phyloP scores from a whole-genome alignment of 2,888 invertebrate genomes.

The Tyria jacobaeae region DNA sequence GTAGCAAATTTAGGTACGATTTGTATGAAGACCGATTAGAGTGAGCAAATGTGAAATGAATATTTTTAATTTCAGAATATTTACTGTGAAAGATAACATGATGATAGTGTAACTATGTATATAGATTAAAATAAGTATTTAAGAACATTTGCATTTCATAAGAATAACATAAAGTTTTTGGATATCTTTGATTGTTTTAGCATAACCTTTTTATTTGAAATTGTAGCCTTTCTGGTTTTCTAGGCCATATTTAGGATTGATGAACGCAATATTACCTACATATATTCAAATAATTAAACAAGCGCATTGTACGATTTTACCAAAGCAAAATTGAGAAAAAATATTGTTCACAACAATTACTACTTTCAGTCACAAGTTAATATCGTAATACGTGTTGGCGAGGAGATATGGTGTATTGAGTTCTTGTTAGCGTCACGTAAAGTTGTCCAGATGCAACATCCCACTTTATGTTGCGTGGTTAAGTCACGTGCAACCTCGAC shows the following conservation, averaged over 20 bases:
- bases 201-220: too few species aligned
- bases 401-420: slow-evolving; percentile 12
- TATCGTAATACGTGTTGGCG: background rate
- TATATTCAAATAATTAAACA: too few species aligned
- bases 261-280: too few species aligned
- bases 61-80: slow-evolving; percentile 18
- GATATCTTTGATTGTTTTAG: too few species aligned
- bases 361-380: too few species aligned
- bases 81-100: slow-evolving; percentile 13
- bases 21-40: slow-evolving; percentile 24
- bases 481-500: slow-evolving; percentile 56
- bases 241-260: too few species aligned
- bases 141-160: too few species aligned
- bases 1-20: slow-evolving; percentile 13
- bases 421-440: slow-evolving; percentile 14
- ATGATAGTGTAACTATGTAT: background rate
- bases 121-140: slow-evolving; percentile 3
- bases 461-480: slow-evolving; percentile 49
- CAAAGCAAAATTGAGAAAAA: too few species aligned
- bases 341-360: too few species aligned
- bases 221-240: too few species aligned
- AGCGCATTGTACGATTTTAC: too few species aligned
- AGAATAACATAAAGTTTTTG: too few species aligned
- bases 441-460: slow-evolving; percentile 34
- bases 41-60: slow-evolving; percentile 24